Evolutionary conservation across 37 sponge, comb jelly and placozoan species (phyloP).

Genomic region (Beroe ovata): DNA sequence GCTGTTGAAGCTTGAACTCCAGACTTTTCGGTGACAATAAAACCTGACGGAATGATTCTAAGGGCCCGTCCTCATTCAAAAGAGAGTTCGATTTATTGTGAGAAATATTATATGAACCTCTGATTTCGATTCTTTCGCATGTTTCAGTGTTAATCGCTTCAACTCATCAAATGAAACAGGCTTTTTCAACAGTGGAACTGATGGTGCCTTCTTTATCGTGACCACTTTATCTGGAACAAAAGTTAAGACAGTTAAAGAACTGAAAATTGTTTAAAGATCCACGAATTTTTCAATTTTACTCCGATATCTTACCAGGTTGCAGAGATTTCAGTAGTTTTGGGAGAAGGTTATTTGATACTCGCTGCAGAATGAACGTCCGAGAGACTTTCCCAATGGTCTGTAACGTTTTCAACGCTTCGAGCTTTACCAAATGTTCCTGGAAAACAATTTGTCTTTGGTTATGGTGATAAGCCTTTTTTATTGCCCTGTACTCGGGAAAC

Average conservation of each 20-base stretch:
- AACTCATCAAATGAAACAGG: slow-evolving; percentile 54
- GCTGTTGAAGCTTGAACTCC: slow-evolving; percentile 45
- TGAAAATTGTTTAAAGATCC: too few relatives aligned
- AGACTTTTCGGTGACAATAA: background rate
- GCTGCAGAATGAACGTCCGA: slow-evolving; percentile 20
- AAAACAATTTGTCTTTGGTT: background rate
- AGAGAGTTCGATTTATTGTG: too few relatives aligned
- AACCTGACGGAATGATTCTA: too few relatives aligned
- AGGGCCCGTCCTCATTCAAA: too few relatives aligned
- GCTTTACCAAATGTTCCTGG: slow-evolving; percentile 18
- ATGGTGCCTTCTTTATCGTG: background rate
- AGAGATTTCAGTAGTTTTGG: slow-evolving; percentile 17
- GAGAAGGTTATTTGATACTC: slow-evolving; percentile 24
- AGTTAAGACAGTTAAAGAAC: too few relatives aligned
- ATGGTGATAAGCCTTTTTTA: too few relatives aligned
- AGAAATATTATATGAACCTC: slow-evolving; percentile 7
- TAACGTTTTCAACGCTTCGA: slow-evolving; percentile 47
- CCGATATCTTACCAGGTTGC: slow-evolving; percentile 23
- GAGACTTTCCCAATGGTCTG: slow-evolving; percentile 26
- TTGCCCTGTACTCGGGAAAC: too few relatives aligned
- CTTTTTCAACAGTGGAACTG: background rate
- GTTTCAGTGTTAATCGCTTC: slow-evolving; percentile 44
- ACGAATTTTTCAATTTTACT: too few relatives aligned
- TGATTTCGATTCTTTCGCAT: slow-evolving; percentile 48
- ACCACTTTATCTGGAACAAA: slow-evolving; percentile 51